Conservation (phyloP, 2,888 invertebrate genomes). For the Monopis laevigella region DNA sequence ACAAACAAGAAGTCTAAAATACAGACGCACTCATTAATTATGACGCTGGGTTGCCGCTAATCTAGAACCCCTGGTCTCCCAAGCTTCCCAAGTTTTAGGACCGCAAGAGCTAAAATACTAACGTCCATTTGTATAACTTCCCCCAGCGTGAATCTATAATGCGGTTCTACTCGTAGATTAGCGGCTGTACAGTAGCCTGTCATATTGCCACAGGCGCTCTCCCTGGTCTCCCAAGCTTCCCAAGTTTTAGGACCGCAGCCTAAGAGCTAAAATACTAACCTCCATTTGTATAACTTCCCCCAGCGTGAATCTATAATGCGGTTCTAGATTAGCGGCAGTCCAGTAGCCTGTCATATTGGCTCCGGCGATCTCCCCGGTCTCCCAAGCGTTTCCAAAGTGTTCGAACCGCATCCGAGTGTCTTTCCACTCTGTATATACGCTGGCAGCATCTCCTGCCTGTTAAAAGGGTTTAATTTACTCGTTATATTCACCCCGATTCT, state of each 20-base stretch:
- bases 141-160: slow-evolving; percentile 34
- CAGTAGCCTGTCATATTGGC: slow-evolving; percentile 55
- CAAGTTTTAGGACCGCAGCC: neutral
- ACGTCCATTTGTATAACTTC: slow-evolving; percentile 13
- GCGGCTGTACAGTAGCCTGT: slow-evolving; percentile 45
- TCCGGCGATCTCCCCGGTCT: slow-evolving; percentile 46
- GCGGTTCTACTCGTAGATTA: slow-evolving; percentile 49
- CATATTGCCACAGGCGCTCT: slow-evolving; percentile 41
- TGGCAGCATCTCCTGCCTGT: slow-evolving; percentile 55
- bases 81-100: neutral
- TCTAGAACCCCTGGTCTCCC: neutral
- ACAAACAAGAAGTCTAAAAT: too few relatives aligned
- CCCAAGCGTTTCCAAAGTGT: slow-evolving; percentile 37
- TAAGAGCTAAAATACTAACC: slow-evolving; percentile 23
- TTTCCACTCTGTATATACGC: slow-evolving; percentile 47
- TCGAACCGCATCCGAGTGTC: slow-evolving; percentile 37
- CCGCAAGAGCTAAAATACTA: neutral
- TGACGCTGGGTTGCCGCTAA: too few relatives aligned
- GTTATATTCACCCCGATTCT: too few relatives aligned
- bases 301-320: slow-evolving; percentile 33
- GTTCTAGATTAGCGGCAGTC: slow-evolving; percentile 46
- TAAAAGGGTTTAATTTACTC: neutral
- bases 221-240: neutral
- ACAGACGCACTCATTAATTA: too few relatives aligned
- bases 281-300: slow-evolving; percentile 32